These are phyloP conservation scores for Melopsittacus undulatus DNA, from an alignment of 2,797 vertebrate species.

Conservation along the genomic window DNA sequence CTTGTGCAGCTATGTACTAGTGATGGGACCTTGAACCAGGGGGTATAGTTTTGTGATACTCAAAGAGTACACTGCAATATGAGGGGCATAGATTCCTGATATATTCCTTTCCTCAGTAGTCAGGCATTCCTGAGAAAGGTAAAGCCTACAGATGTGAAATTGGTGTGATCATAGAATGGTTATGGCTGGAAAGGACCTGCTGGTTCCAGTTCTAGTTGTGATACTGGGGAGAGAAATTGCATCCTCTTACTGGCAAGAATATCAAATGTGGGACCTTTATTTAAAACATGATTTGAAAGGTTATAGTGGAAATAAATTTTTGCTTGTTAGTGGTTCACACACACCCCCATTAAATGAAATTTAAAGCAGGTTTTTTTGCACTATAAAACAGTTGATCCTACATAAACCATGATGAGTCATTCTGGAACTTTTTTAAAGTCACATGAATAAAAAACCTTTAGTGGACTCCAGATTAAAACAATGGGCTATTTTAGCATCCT, in stretches of 20 bases:
- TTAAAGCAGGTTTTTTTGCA: not conserved
- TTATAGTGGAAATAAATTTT: not conserved
- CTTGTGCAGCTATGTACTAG: not conserved
- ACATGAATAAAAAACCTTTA: not conserved
- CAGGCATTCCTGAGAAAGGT: not conserved
- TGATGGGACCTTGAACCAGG: not conserved
- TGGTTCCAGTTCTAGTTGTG: not conserved
- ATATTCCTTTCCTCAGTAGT: not conserved
- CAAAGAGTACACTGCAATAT: not conserved
- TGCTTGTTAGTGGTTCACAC: not conserved
- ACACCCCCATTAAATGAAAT: not conserved
- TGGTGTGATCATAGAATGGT: not conserved
- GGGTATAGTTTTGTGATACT: rapidly evolving
- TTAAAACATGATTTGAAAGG: not conserved
- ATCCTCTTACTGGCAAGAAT: not conserved
- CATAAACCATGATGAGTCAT: not conserved
- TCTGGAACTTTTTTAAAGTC: not conserved
- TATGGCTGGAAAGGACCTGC: not conserved
- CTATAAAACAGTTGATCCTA: not conserved
- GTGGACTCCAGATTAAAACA: not conserved
- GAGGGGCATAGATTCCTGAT: not conserved
- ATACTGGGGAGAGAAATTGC: not conserved
- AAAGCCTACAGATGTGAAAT: not conserved
- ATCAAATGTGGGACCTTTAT: not conserved
- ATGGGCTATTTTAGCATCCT: not conserved